phyloP scores from a whole-genome alignment of 64 coral and sea anemone species.

The Orbicella faveolata region DNA sequence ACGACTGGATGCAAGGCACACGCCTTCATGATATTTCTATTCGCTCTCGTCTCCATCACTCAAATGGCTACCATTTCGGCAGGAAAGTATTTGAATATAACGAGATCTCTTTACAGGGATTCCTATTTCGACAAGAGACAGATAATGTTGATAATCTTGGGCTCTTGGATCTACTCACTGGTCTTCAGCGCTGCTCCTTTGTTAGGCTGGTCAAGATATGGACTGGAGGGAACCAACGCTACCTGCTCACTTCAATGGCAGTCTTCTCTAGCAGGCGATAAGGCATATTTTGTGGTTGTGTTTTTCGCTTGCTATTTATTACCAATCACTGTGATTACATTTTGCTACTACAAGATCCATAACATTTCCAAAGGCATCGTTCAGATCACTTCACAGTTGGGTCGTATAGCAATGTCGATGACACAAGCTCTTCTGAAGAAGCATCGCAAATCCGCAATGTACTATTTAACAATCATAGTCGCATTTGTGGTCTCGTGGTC shows the following conservation, averaged over 20 bases:
- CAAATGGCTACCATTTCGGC: slow-evolving; percentile 29
- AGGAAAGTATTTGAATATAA: slow-evolving; percentile 48
- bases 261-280: neutral
- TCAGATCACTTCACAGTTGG: neutral
- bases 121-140: slow-evolving; percentile 15
- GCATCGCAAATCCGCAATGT: neutral
- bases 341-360: slow-evolving; percentile 30
- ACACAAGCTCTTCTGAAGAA: neutral
- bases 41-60: slow-evolving; percentile 32
- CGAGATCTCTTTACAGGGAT: neutral
- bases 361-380: slow-evolving; percentile 18
- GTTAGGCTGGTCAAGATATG: slow-evolving; percentile 22
- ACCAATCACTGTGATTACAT: slow-evolving; percentile 11
- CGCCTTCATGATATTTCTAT: slow-evolving; percentile 42
- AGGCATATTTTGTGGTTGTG: slow-evolving; percentile 23
- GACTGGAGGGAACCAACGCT: slow-evolving; percentile 8
- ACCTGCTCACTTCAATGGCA: slow-evolving; percentile 42
- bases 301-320: slow-evolving; percentile 30
- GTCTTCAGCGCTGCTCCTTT: slow-evolving; percentile 9
- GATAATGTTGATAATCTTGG: slow-evolving; percentile 10
- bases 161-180: slow-evolving; percentile 20
- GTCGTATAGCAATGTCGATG: neutral
- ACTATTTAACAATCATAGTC: neutral
- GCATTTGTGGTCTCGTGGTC: neutral
- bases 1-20: slow-evolving; percentile 10